Evolutionary conservation across 1,140 invertebrate genomes (phyloP).

Genomic region (Argopecten irradians): DNA sequence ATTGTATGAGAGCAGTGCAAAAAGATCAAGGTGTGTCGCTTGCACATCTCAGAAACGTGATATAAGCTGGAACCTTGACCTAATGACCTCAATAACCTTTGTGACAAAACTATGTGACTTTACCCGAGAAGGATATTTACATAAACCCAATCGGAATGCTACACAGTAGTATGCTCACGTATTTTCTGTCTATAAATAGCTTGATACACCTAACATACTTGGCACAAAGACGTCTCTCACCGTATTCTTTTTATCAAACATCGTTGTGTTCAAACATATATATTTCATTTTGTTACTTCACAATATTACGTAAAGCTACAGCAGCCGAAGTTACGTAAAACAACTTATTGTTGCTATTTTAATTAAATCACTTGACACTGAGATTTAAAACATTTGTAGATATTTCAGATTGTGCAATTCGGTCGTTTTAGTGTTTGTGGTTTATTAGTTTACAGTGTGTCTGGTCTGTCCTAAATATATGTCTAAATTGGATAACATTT

Average conservation of each 20-base stretch:
- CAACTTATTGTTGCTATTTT: no score
- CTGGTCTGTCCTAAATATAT: no score
- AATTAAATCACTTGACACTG: no score
- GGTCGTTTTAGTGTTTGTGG: no score
- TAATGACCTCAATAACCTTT: neutral
- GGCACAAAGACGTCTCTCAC: neutral
- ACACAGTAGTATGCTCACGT: neutral
- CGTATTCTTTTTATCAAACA: neutral
- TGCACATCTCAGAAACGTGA: neutral
- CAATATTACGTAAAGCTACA: no score
- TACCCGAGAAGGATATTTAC: neutral
- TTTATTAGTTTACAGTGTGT: no score
- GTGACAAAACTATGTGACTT: slow-evolving; percentile 16
- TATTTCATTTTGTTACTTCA: no score
- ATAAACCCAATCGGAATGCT: slow-evolving; percentile 9
- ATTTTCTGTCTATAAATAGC: neutral
- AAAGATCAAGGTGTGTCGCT: neutral
- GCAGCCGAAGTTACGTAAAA: no score
- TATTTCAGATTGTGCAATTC: no score
- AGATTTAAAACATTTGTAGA: no score
- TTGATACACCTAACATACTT: neutral
- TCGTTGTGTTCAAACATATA: no score
- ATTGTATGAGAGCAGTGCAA: neutral
- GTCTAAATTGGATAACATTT: no score
- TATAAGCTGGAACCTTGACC: neutral